These are phyloP conservation scores for Himalopsyche japonica DNA, from an alignment of 2,888 invertebrate genomes.

Conservation along the genomic window DNA sequence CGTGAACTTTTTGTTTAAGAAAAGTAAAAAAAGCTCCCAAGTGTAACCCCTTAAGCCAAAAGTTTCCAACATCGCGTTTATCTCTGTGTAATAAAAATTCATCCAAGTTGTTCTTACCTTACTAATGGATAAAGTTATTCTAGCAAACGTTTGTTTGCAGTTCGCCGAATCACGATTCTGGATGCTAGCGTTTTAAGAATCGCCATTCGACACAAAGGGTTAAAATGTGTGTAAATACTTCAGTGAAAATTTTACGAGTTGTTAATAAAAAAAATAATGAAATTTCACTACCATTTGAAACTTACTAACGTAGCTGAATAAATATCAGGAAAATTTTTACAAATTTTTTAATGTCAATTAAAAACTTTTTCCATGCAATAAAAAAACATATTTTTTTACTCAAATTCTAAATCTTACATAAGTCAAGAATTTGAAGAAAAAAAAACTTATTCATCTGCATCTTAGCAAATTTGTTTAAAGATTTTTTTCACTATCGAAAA, in stretches of 20 bases:
- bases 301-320: neutral
- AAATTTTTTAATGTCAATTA: neutral
- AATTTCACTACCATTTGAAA: neutral
- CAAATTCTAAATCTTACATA: no score
- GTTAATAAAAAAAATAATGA: neutral
- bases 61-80: neutral
- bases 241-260: neutral
- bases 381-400: neutral
- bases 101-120: conserved; percentile 10
- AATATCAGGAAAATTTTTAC: neutral
- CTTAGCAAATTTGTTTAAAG: no score
- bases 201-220: neutral
- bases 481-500: neutral
- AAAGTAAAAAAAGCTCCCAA: neutral
- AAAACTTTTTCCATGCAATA: neutral
- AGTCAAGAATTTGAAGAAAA: no score
- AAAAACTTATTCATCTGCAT: no score
- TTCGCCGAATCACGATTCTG: conserved; percentile 15
- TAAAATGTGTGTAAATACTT: neutral
- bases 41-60: neutral
- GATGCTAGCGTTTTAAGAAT: neutral
- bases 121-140: conserved; percentile 33
- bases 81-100: conserved; percentile 5
- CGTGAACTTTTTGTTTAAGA: neutral
- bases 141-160: neutral